A percentile compares a stretch with the other conserved stretches of the same genome.
phyloP scores from a whole-genome alignment of 2,113 vertebrate species.

The Spea multiplicata region DNA sequence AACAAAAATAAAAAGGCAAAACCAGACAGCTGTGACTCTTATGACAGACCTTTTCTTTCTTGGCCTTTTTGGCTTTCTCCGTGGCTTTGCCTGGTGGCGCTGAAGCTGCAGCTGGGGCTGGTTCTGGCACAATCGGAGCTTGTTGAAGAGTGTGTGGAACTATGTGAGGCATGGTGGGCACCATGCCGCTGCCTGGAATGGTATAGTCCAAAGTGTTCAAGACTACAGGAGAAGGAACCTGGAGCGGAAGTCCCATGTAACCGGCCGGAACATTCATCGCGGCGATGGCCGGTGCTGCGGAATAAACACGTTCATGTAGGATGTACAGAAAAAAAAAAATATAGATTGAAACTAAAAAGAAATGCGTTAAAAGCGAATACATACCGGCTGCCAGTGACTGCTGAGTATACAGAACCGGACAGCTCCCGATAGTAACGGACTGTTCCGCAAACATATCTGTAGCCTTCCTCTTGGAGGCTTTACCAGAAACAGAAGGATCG shows the following conservation, averaged over 20 bases:
- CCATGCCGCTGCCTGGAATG: conserved; percentile 56
- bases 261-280: conserved; percentile 57
- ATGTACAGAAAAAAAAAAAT: neutral
- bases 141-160: conserved; percentile 62
- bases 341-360: too few relatives aligned
- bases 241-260: conserved; percentile 70
- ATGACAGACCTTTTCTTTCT: conserved; percentile 83
- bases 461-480: conserved; percentile 82
- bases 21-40: neutral
- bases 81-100: conserved; percentile 59
- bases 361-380: neutral
- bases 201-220: conserved; percentile 70
- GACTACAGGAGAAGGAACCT: conserved; percentile 61
- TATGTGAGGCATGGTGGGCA: conserved; percentile 61
- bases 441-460: conserved; percentile 63
- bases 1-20: neutral
- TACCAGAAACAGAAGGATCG: conserved; percentile 63
- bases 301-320: neutral
- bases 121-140: conserved; percentile 55
- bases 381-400: conserved; percentile 70
- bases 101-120: conserved; percentile 5
- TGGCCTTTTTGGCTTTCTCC: conserved; percentile 83
- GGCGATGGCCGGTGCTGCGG: conserved; percentile 36
- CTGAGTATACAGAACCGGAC: conserved; percentile 87
- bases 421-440: conserved; percentile 87